Percentiles rank a stretch among this genome's conserved stretches.
These are phyloP conservation scores for Castor canadensis DNA, from an alignment of 2,113 vertebrate genomes.

Conservation along the genomic window DNA sequence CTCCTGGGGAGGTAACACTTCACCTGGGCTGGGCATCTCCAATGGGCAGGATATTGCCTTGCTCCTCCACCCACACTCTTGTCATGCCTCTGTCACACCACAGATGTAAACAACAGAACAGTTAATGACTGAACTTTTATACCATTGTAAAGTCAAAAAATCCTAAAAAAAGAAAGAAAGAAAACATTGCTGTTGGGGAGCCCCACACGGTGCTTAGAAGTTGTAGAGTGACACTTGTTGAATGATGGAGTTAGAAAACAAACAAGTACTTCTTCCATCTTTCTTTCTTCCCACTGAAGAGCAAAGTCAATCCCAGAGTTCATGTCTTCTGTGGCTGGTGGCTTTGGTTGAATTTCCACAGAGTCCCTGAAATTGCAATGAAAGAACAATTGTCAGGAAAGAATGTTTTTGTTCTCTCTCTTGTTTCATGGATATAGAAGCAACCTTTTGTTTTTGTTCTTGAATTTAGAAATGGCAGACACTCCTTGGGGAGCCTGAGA, in stretches of 20 bases:
- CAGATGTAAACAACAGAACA: too few relatives aligned
- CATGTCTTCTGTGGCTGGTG: accelerated
- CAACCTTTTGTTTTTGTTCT: background rate
- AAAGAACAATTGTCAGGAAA: background rate
- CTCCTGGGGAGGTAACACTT: too few relatives aligned
- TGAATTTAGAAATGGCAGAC: slow-evolving; percentile 65
- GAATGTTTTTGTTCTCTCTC: too few relatives aligned
- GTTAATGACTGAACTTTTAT: background rate
- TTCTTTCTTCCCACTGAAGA: background rate
- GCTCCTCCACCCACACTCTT: too few relatives aligned
- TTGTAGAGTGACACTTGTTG: background rate
- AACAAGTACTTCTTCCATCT: accelerated
- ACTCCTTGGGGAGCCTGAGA: slow-evolving; percentile 70
- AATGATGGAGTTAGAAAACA: background rate
- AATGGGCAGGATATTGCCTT: too few relatives aligned
- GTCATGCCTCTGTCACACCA: too few relatives aligned
- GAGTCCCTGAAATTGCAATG: background rate
- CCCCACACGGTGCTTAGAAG: background rate
- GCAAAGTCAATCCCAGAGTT: too few relatives aligned
- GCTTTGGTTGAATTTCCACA: background rate
- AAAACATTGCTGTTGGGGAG: background rate
- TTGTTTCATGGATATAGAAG: background rate
- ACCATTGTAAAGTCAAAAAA: background rate
- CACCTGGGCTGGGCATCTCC: too few relatives aligned
- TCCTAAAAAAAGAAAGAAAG: too few relatives aligned